Evolutionary conservation across 2,888 invertebrate genomes (phyloP).

Genomic region (Axea sp.): DNA sequence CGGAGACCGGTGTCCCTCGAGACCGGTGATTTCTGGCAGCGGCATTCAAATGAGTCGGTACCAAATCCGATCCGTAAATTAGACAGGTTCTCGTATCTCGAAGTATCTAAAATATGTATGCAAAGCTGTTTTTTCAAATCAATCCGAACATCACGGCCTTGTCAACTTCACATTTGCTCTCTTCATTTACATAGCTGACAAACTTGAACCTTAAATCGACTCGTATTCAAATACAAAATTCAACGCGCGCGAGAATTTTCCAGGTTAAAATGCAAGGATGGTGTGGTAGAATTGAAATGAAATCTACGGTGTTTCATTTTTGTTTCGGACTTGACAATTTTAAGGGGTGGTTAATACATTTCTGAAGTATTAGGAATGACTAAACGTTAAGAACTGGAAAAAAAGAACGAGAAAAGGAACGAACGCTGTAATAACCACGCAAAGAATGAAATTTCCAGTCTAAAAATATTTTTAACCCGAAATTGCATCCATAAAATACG

Average conservation of each 20-base stretch:
- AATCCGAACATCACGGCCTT: constrained; percentile 4
- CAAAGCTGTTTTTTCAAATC: constrained; percentile 43
- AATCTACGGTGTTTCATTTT: no score
- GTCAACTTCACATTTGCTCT: neutral
- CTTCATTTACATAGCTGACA: constrained; percentile 8
- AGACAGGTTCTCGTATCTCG: constrained; percentile 12
- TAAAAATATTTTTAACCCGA: neutral
- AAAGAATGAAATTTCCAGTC: no score
- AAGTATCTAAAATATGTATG: constrained; percentile 41
- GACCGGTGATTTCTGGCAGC: constrained; percentile 26
- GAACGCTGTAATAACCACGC: no score
- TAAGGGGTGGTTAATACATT: no score
- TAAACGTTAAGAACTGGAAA: no score
- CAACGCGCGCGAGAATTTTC: neutral
- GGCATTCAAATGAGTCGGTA: constrained; percentile 25
- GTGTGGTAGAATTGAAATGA: no score
- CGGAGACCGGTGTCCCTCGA: neutral
- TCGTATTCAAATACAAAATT: neutral
- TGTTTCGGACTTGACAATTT: no score
- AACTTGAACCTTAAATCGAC: constrained; percentile 7
- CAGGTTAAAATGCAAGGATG: no score
- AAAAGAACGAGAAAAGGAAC: no score
- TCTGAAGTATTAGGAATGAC: no score
- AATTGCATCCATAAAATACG: constrained; percentile 1
- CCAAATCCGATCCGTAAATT: constrained; percentile 35